A percentile compares a stretch with the other conserved stretches of the same genome.
Conservation (phyloP, 2,113 vertebrate species). For the Gavia stellata region DNA sequence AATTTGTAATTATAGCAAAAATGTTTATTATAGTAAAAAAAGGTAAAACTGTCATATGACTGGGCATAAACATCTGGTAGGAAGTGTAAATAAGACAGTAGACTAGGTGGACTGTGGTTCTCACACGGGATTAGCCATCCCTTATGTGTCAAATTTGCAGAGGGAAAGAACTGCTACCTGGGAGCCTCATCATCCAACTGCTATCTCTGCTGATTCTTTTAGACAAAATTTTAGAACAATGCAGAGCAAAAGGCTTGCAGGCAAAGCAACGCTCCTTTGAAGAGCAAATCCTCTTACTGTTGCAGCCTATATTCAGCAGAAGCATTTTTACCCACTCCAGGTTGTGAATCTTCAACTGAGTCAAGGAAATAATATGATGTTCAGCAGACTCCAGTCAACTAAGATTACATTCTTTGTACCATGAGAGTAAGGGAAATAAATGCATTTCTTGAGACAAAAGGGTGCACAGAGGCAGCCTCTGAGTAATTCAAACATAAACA, state of each 20-base stretch:
- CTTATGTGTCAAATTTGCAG: neutral
- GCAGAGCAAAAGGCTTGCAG: neutral
- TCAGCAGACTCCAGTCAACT: constrained; percentile 64
- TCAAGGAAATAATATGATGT: constrained; percentile 62
- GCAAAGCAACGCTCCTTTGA: neutral
- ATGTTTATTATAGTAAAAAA: neutral
- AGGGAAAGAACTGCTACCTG: neutral
- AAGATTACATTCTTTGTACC: constrained; percentile 72
- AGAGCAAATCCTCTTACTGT: neutral
- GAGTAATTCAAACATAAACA: constrained; percentile 76
- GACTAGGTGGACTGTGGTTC: neutral
- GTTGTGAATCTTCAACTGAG: constrained; percentile 47
- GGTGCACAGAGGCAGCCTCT: constrained; percentile 55
- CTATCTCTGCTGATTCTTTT: neutral
- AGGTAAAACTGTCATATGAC: neutral
- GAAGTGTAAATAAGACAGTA: neutral
- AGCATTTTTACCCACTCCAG: neutral
- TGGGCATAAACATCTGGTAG: neutral
- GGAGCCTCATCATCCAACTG: neutral
- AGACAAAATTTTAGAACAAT: neutral
- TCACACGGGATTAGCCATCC: neutral
- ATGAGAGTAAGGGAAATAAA: constrained; percentile 27
- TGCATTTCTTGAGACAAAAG: constrained; percentile 58
- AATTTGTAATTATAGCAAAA: neutral
- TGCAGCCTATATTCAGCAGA: neutral